Evolutionary conservation across 1,140 invertebrate species (phyloP).

Genomic region (Drosophila kepulauana): DNA sequence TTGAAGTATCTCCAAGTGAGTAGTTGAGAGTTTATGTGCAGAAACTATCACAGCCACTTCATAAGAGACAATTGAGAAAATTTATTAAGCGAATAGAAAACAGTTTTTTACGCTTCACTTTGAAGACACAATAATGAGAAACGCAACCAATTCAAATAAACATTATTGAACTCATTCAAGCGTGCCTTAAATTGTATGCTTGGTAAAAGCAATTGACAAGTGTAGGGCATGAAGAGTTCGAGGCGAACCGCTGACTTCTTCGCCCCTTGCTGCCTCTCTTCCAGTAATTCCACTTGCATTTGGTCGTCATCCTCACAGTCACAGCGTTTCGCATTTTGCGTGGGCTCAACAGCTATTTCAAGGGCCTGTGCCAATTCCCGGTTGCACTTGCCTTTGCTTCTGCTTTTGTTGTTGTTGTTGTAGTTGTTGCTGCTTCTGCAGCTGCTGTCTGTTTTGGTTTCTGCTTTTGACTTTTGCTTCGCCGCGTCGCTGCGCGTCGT

Average conservation of each 20-base stretch:
- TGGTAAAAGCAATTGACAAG: constrained; percentile 7
- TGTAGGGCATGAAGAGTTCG: not conserved
- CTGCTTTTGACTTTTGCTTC: constrained; percentile 38
- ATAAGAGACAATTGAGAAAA: too few species aligned
- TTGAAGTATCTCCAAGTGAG: too few species aligned
- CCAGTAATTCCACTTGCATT: constrained; percentile 42
- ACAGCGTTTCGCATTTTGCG: constrained; percentile 56
- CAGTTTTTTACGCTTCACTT: not conserved
- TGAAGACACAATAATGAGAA: not conserved
- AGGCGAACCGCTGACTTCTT: not conserved
- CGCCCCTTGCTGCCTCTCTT: not conserved
- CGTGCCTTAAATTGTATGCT: not conserved
- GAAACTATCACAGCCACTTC: too few species aligned
- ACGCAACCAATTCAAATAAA: not conserved
- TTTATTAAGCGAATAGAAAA: not conserved
- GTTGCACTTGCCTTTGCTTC: constrained; percentile 45
- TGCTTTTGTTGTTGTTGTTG: constrained; percentile 6
- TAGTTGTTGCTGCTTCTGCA: constrained; percentile 35
- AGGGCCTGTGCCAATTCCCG: constrained; percentile 77
- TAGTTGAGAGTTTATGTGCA: too few species aligned
- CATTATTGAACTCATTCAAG: constrained; percentile 6
- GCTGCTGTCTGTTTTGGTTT: constrained; percentile 47
- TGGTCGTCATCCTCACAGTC: constrained; percentile 31
- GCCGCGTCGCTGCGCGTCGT: constrained; percentile 23
- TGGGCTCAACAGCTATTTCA: constrained; percentile 72